Conservation (phyloP, 2,888 invertebrate genomes). For the Conus canariensis region DNA sequence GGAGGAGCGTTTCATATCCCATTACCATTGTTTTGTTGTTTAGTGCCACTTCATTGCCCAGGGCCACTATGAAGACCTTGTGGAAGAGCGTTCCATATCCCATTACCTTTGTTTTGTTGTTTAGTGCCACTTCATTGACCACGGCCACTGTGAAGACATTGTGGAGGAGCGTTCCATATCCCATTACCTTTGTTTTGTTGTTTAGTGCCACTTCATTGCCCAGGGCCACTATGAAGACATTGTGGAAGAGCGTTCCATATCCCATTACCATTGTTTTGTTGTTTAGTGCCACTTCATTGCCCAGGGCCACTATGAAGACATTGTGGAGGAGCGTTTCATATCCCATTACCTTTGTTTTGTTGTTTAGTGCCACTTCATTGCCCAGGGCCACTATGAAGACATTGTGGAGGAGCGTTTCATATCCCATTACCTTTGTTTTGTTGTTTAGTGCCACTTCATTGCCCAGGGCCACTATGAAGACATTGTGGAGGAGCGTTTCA, state of each 20-base stretch:
- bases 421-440: constrained; percentile 77
- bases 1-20: constrained; percentile 89
- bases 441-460: constrained; percentile 82
- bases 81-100: constrained; percentile 89
- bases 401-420: constrained; percentile 91
- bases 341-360: constrained; percentile 77
- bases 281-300: constrained; percentile 82
- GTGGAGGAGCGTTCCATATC: constrained; percentile 90
- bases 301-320: constrained; percentile 87
- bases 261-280: constrained; percentile 75
- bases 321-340: constrained; percentile 90
- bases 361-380: constrained; percentile 82
- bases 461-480: constrained; percentile 86
- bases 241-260: constrained; percentile 89
- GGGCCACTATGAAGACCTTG: constrained; percentile 88
- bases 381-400: constrained; percentile 87
- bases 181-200: constrained; percentile 73
- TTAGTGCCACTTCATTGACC: constrained; percentile 82
- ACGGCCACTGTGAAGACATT: constrained; percentile 88
- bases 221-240: constrained; percentile 88
- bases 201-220: constrained; percentile 82
- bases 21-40: constrained; percentile 63
- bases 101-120: constrained; percentile 73
- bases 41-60: constrained; percentile 82
- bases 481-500: constrained; percentile 89